Percentiles rank a stretch among this genome's conserved stretches.
phyloP scores from a whole-genome alignment of 2,888 invertebrate genomes.

The Calephelis perditalis region DNA sequence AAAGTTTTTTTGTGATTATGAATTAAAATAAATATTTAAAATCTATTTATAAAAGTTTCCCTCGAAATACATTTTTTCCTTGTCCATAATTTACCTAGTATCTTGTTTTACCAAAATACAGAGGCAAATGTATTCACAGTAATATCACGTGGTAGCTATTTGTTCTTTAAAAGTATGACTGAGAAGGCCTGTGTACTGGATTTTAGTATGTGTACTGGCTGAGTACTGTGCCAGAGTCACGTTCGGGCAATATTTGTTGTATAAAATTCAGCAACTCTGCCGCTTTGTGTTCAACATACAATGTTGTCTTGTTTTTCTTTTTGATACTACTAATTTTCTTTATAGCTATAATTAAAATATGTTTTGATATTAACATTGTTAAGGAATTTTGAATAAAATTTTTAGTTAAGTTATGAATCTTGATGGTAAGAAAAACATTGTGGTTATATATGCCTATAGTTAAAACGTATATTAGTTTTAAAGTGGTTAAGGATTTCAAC shows the following conservation, averaged over 20 bases:
- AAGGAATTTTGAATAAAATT: no score
- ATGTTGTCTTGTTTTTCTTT: constrained; percentile 9
- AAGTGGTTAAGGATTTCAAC: no score
- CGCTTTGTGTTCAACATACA: constrained; percentile 37
- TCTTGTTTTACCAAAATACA: background rate
- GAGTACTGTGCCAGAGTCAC: constrained; percentile 51
- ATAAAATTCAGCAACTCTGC: constrained; percentile 60
- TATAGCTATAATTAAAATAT: constrained; percentile 5
- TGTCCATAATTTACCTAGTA: no score
- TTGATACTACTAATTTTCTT: constrained; percentile 3
- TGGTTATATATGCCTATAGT: no score
- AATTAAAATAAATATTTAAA: no score
- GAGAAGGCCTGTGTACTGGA: constrained; percentile 16
- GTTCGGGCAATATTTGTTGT: constrained; percentile 67
- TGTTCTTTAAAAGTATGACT: constrained; percentile 21
- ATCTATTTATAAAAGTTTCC: no score
- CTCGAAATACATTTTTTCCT: no score
- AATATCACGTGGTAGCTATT: constrained; percentile 23
- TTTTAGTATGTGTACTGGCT: constrained; percentile 17
- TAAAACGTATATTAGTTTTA: no score
- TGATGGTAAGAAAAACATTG: no score
- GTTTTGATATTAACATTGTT: background rate
- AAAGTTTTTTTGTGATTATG: no score
- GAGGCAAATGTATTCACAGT: constrained; percentile 12
- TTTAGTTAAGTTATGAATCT: no score